Conservation (phyloP, 2,888 invertebrate species). For the Ophion slaviceki region DNA sequence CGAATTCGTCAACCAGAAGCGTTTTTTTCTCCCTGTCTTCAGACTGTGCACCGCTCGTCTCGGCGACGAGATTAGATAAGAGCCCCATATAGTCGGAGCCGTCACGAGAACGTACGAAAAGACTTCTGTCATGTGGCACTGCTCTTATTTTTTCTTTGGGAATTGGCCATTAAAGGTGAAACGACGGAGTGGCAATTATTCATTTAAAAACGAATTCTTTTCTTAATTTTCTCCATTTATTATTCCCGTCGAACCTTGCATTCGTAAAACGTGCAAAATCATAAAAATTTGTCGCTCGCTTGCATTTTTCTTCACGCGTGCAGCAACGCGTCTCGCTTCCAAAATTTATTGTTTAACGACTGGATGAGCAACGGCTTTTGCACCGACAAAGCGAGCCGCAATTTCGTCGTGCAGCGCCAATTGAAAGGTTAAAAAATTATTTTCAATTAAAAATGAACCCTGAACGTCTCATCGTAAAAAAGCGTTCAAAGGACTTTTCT, state of each 20-base stretch:
- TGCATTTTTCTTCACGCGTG: neutral
- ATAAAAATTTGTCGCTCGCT: conserved; percentile 3
- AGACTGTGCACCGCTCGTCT: neutral
- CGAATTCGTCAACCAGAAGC: conserved; percentile 18
- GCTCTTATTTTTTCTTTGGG: conserved; percentile 3
- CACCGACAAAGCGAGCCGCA: conserved; percentile 2
- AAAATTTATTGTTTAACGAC: neutral
- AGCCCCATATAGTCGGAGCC: neutral
- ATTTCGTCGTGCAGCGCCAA: conserved; percentile 18
- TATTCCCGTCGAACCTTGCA: neutral
- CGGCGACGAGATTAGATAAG: conserved; percentile 31
- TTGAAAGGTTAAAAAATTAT: neutral
- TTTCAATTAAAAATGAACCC: neutral
- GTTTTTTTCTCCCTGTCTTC: neutral
- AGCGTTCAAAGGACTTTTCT: conserved; percentile 7
- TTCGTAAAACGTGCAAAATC: conserved; percentile 1
- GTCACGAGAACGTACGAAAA: neutral
- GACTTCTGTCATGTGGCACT: neutral
- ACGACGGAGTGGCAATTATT: conserved; percentile 7
- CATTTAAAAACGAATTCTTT: neutral
- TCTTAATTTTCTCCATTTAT: neutral
- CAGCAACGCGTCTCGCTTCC: neutral
- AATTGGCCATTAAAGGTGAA: neutral
- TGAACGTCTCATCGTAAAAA: neutral
- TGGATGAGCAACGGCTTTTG: neutral